Evolutionary conservation across 2,888 invertebrate genomes (phyloP), one percentile per base, ranked within the genome.

Genomic region (Drosophila melanosoma): DNA sequence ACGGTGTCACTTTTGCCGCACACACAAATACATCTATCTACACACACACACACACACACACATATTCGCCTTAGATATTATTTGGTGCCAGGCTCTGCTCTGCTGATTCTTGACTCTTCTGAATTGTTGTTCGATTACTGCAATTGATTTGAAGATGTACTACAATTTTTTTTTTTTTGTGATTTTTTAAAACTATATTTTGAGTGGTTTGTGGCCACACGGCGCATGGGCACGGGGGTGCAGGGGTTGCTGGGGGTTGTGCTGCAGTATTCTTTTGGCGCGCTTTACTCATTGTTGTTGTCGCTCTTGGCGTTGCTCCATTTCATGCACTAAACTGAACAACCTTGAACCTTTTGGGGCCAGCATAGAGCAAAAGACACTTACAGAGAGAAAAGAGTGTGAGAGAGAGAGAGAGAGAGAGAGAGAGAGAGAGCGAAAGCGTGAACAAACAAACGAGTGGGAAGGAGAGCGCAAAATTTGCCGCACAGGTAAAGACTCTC

Each of bases 321-420:
- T 58, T 78, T 75, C 64, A 72, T 60, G 67, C 76, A 64, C 66
- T 79, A 70, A 78, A 81, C 72, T 72, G 76, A 64, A 83, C 86
- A 90, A 87, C 88, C 88, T 89, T 89, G 88, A 89, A 89, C 90
- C 90, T 89, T 90, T 82, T 75, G 76, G 56, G 75, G 69, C 74
- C 54, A 54, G 49, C 65, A 54, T 61, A 62, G 57, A 51, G 67
- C 71, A 53, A 69, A 61, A 62, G 62, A 74, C 52, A 57, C 56
- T 59, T 36, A 60, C 15, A 58, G 57, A 58, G 26, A 45, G 40
- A 53, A 20, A 61, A 29, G 15, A 36, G 48, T 12, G 48, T 23
- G 57, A 49, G 33, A 11, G 33, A 29, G 52, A 48, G 58, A 15
- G 15, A 32, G 52, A 26, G n/a, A 23, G 40, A 35, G 29, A 6